phyloP scores from a whole-genome alignment of 2,797 vertebrate species.

The Pseudomugil tenellus region DNA sequence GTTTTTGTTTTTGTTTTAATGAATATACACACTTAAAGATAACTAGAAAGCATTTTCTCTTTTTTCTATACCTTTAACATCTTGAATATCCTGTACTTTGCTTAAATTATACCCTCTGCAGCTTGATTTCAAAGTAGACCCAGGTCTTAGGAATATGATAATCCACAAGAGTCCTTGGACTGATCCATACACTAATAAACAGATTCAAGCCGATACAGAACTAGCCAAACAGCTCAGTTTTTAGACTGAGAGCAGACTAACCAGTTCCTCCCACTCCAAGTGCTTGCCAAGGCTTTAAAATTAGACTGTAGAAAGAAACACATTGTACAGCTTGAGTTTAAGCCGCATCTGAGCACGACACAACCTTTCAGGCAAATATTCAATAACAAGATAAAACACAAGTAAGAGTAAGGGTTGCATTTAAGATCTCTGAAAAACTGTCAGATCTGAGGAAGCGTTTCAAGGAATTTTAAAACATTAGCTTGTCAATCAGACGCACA shows the following conservation, averaged over 20 bases:
- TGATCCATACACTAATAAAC: conserved; percentile 61
- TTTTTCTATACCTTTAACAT: conserved; percentile 9
- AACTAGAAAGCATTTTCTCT: conserved; percentile 2
- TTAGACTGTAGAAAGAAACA: conserved; percentile 68
- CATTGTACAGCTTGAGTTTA: conserved; percentile 60
- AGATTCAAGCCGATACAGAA: conserved; percentile 58
- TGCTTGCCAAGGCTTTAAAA: conserved; percentile 69
- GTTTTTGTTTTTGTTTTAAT: conserved; percentile 32
- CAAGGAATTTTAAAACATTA: conserved; percentile 57
- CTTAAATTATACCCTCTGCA: conserved; percentile 24
- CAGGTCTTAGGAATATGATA: conserved; percentile 40
- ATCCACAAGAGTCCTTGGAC: conserved; percentile 67
- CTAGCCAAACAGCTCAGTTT: conserved; percentile 63
- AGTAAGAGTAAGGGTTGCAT: conserved; percentile 12
- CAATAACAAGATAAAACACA: conserved; percentile 39
- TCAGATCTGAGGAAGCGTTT: conserved; percentile 54
- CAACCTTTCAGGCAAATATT: conserved; percentile 57
- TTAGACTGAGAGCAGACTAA: conserved; percentile 56
- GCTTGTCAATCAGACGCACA: conserved; percentile 61
- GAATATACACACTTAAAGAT: conserved; percentile 40
- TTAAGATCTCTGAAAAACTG: conserved; percentile 48
- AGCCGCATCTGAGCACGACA: conserved; percentile 47
- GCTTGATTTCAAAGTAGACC: conserved; percentile 36
- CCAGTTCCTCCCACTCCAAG: conserved; percentile 60
- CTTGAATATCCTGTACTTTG: conserved; percentile 24